These are phyloP conservation scores for Oppia nitens DNA, from an alignment of 1,140 invertebrate genomes.

Conservation along the genomic window DNA sequence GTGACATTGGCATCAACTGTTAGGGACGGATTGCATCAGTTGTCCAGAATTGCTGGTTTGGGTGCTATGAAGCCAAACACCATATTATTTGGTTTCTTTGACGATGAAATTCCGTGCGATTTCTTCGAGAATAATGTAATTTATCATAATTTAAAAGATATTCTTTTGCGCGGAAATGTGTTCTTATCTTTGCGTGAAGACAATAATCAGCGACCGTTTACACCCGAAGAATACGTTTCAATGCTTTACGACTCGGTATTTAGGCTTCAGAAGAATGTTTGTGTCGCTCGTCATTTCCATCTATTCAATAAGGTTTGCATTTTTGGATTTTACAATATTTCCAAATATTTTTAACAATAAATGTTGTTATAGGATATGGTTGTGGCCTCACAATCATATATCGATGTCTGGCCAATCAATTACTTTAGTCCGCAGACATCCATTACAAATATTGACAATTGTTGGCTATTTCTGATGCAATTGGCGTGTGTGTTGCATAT, in stretches of 20 bases:
- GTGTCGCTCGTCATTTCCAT: constrained; percentile 79
- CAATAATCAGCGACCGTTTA: constrained; percentile 24
- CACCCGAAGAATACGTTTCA: constrained; percentile 57
- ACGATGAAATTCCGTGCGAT: constrained; percentile 49
- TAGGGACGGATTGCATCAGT: constrained; percentile 74
- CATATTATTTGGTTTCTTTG: constrained; percentile 66
- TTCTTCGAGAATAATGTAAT: constrained; percentile 40
- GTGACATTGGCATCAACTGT: constrained; percentile 68
- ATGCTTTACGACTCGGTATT: constrained; percentile 60
- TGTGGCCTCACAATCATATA: constrained; percentile 39
- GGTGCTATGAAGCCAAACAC: constrained; percentile 99
- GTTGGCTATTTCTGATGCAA: constrained; percentile 79
- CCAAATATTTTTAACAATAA: no score
- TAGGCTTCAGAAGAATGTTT: constrained; percentile 88
- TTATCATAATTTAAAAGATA: constrained; percentile 19
- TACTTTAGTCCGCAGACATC: constrained; percentile 55
- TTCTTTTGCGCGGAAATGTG: constrained; percentile 16
- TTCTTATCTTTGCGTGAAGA: constrained; percentile 25
- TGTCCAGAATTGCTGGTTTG: constrained; percentile 76
- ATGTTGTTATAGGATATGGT: constrained; percentile 15
- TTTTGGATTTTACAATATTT: constrained; percentile 12
- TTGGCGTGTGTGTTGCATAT: constrained; percentile 92
- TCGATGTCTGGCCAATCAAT: constrained; percentile 95
- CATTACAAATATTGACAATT: constrained; percentile 57
- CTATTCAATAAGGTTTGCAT: constrained; percentile 42